Conservation (phyloP, 2,888 invertebrate genomes). For the Spatulosminthurus flaviceps region DNA sequence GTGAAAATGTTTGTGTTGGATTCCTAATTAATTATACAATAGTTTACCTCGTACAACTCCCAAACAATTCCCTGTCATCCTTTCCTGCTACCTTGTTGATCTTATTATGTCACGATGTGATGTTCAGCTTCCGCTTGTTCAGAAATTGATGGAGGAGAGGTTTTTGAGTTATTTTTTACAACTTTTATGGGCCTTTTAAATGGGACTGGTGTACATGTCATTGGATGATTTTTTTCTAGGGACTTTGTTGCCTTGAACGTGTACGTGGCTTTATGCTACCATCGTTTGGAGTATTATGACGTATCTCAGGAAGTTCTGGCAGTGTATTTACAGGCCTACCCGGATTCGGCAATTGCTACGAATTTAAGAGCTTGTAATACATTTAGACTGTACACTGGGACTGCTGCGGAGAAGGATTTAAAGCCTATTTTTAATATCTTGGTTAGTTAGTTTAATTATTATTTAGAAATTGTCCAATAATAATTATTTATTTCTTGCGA, state of each 20-base stretch:
- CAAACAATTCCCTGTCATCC: slow-evolving; percentile 33
- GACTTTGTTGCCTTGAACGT: slow-evolving; percentile 94
- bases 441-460: slow-evolving; percentile 41
- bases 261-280: slow-evolving; percentile 96
- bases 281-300: slow-evolving; percentile 98
- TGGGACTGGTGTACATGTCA: neutral
- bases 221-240: slow-evolving; percentile 68
- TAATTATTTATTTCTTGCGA: neutral
- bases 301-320: slow-evolving; percentile 97
- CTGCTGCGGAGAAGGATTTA: slow-evolving; percentile 91
- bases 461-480: neutral
- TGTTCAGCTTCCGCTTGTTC: slow-evolving; percentile 55
- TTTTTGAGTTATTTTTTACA: neutral
- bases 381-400: slow-evolving; percentile 89
- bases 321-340: slow-evolving; percentile 88
- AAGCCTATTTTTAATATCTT: slow-evolving; percentile 73
- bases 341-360: slow-evolving; percentile 93
- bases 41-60: neutral
- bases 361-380: slow-evolving; percentile 90
- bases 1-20: neutral
- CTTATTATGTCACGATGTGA: slow-evolving; percentile 56
- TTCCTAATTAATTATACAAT: too few species aligned
- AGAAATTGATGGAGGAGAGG: slow-evolving; percentile 55
- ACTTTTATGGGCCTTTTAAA: too few species aligned
- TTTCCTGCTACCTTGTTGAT: slow-evolving; percentile 56